Percentiles rank a stretch among this genome's conserved stretches.
These are phyloP conservation scores for Pseudotriccus pelzelni DNA, from an alignment of 2,797 vertebrate species.

Conservation along the genomic window DNA sequence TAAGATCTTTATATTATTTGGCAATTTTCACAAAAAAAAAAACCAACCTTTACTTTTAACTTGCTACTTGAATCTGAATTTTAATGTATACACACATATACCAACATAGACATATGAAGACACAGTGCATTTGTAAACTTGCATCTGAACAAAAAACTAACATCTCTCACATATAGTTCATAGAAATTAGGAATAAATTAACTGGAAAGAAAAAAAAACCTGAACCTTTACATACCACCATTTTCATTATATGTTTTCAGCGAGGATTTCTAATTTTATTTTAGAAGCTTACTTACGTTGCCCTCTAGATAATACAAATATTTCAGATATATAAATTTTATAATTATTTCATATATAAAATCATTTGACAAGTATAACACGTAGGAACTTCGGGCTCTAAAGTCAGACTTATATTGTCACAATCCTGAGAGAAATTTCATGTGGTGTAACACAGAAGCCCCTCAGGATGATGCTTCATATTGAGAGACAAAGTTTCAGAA, in stretches of 20 bases:
- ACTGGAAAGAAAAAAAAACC: not conserved
- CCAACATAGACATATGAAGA: not conserved
- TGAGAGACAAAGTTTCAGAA: not conserved
- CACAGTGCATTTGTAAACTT: not conserved
- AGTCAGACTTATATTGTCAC: not conserved
- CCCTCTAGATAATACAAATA: not conserved
- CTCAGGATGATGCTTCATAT: not conserved
- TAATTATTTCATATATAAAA: not conserved
- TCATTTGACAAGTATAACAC: not conserved
- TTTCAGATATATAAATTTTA: not conserved
- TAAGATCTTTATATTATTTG: not conserved
- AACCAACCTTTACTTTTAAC: accelerated
- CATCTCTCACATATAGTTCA: not conserved
- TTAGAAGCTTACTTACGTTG: not conserved
- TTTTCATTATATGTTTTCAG: not conserved
- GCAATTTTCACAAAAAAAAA: not conserved
- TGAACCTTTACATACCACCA: not conserved
- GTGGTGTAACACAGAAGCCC: not conserved
- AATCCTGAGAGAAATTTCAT: not conserved
- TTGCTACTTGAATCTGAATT: not conserved
- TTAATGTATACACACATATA: not conserved
- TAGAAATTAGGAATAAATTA: not conserved
- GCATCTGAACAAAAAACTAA: not conserved
- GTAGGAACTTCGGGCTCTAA: not conserved
- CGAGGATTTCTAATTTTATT: not conserved